Evolutionary conservation across 2,113 vertebrate genomes (phyloP), one percentile per base, ranked within the genome.

Genomic region (Ornithorhynchus anatinus): DNA sequence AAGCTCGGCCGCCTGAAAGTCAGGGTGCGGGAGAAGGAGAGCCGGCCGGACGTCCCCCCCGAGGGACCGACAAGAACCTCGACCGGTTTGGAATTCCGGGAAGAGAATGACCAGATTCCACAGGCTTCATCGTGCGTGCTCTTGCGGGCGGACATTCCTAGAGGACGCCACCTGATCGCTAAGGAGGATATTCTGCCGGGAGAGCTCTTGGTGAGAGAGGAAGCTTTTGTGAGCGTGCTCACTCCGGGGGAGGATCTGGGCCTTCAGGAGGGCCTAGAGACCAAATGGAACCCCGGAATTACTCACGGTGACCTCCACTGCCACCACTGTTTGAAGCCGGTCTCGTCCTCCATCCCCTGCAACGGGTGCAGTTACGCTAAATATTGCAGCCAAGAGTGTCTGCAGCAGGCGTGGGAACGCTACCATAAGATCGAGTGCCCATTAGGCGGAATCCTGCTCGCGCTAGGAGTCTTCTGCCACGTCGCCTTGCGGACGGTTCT

Each of bases 391-490:
- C 76, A 74, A 2, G 37, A 27, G 29, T 99, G 98, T 53, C 84
- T 85, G 79, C 80, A 73, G 2, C 11, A 79, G 42, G 97, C 98
- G 0, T 98, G 97, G 97, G 74, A 90, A 27, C 82, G 64, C 29
- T 95, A 98, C 84, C 98, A 99, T 59, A 61, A 74, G 60, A 87
- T 68, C 62, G 98, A 99, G 65, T 99, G 98, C 73, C 42, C 94
- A 1, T 39, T 95, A 4, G 95, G 94, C 47, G 91, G 87, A 0
- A 84, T 94, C n/a, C 93, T 99, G 8, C 89, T 91, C 62, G 84
- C 85, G 0, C 61, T 95, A 56, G 98, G 98, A 1, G 73, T 96
- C 68, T 93, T 98, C 82, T 93, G 92, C 62, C 96, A 99, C 0
- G 76, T 96, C 16, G 94, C 97, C 35, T 78, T 99, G 48, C 94